Conservation (phyloP, 2,797 vertebrate genomes). For the Acrossocheilus fasciatus region DNA sequence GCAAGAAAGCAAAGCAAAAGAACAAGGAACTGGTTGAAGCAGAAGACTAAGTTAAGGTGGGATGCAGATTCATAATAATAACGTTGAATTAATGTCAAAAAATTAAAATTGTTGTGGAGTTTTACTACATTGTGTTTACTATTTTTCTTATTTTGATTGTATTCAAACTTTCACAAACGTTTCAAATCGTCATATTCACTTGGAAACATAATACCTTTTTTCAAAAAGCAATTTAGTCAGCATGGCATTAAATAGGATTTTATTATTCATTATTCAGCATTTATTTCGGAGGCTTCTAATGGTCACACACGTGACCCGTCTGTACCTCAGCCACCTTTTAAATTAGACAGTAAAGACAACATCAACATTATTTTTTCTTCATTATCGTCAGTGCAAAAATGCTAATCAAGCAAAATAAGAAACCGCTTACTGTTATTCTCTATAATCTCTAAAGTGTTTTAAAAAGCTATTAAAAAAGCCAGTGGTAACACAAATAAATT, state of each 20-base stretch:
- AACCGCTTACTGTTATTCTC: constrained; percentile 37
- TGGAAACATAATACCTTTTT: not conserved
- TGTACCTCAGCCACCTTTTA: not conserved
- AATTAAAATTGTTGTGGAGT: too few species aligned
- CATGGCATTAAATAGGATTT: constrained; percentile 46
- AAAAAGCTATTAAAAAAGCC: constrained; percentile 64
- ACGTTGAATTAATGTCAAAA: too few species aligned
- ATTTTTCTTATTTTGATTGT: not conserved
- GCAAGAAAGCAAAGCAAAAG: too few species aligned
- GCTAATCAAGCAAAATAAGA: constrained; percentile 73
- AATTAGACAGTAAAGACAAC: constrained; percentile 14
- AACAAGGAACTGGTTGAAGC: too few species aligned
- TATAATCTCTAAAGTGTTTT: constrained; percentile 36
- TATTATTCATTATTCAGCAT: constrained; percentile 34
- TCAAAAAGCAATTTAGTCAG: not conserved
- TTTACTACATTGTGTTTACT: too few species aligned
- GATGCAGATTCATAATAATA: too few species aligned
- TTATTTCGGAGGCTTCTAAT: not conserved
- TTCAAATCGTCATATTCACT: not conserved
- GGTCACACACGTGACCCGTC: not conserved
- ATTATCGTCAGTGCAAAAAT: constrained; percentile 76
- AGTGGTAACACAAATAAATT: constrained; percentile 69
- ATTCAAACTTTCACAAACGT: not conserved
- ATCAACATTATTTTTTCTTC: constrained; percentile 48
- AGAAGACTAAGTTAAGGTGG: too few species aligned